These are phyloP conservation scores for Sceloporus undulatus DNA, from an alignment of 2,113 vertebrate genomes.

Conservation along the genomic window DNA sequence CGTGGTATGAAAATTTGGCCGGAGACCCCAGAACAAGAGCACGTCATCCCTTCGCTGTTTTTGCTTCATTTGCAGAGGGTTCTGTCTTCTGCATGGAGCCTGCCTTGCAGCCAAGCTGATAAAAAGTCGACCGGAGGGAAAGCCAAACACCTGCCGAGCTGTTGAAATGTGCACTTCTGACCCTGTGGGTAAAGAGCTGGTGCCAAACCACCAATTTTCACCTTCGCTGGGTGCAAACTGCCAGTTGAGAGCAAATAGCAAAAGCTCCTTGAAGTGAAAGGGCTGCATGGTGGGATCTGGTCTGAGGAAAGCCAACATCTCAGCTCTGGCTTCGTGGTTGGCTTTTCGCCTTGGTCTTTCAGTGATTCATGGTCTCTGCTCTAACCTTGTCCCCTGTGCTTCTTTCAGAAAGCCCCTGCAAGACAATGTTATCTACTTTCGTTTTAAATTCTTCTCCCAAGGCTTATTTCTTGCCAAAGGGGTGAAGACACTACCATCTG, in stretches of 20 bases:
- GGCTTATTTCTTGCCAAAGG: not conserved
- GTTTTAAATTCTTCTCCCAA: not conserved
- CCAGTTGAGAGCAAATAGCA: not conserved
- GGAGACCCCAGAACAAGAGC: too few relatives aligned
- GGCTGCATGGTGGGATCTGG: not conserved
- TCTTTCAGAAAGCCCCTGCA: not conserved
- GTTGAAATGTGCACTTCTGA: constrained; percentile 15
- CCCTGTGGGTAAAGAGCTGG: not conserved
- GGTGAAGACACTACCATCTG: not conserved
- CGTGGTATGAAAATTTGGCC: not conserved
- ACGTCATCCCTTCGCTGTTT: not conserved
- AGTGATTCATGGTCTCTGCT: not conserved
- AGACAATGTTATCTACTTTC: not conserved
- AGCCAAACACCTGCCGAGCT: constrained; percentile 18
- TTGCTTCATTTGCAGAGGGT: too few relatives aligned
- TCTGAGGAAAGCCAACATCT: not conserved
- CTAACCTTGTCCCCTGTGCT: not conserved
- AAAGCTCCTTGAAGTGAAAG: not conserved
- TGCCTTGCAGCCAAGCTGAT: not conserved
- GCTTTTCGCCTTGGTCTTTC: not conserved
- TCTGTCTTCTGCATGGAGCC: not conserved
- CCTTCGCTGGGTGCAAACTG: not conserved
- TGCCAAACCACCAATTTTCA: constrained; percentile 39
- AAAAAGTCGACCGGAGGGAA: rapidly evolving
- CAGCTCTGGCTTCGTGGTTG: not conserved